phyloP scores from a whole-genome alignment of 2,797 vertebrate species.

The Otus scops region DNA sequence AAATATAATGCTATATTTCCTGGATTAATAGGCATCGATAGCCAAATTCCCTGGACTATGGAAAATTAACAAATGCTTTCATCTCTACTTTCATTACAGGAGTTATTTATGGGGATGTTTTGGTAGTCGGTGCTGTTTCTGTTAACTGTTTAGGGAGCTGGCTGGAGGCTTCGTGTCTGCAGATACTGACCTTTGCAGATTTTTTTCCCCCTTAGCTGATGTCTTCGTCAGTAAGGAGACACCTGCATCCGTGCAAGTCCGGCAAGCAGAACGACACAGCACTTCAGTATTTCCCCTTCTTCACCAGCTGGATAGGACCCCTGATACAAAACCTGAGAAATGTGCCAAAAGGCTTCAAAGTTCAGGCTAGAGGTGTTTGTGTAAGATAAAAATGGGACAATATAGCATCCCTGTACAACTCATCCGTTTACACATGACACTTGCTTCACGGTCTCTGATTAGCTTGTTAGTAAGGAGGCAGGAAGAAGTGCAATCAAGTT shows the following conservation, averaged over 20 bases:
- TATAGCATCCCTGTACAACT: slow-evolving; percentile 63
- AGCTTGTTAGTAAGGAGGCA: slow-evolving; percentile 71
- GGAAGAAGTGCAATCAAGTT: slow-evolving; percentile 73
- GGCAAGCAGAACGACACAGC: slow-evolving; percentile 1
- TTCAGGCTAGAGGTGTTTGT: slow-evolving; percentile 76
- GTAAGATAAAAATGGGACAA: slow-evolving; percentile 74
- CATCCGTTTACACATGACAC: slow-evolving; percentile 72
- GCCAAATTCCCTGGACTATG: background rate
- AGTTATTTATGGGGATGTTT: slow-evolving; percentile 9
- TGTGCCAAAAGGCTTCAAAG: slow-evolving; percentile 79
- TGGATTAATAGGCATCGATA: slow-evolving; percentile 20
- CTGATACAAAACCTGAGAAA: slow-evolving; percentile 70
- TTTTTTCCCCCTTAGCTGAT: slow-evolving; percentile 45
- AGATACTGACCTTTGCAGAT: slow-evolving; percentile 65
- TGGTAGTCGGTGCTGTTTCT: slow-evolving; percentile 8
- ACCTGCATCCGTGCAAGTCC: slow-evolving; percentile 78
- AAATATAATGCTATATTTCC: slow-evolving; percentile 20
- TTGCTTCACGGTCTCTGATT: slow-evolving; percentile 53
- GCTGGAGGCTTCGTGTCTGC: background rate
- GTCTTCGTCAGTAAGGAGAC: slow-evolving; percentile 75
- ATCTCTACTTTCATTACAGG: background rate
- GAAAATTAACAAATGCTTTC: slow-evolving; percentile 43
- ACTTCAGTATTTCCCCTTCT: slow-evolving; percentile 68
- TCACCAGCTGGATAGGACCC: slow-evolving; percentile 66
- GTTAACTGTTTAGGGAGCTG: slow-evolving; percentile 37